Percentiles rank a stretch among this genome's conserved stretches.
phyloP scores from a whole-genome alignment of 2,888 invertebrate genomes.

The Petrophora chlorosata region DNA sequence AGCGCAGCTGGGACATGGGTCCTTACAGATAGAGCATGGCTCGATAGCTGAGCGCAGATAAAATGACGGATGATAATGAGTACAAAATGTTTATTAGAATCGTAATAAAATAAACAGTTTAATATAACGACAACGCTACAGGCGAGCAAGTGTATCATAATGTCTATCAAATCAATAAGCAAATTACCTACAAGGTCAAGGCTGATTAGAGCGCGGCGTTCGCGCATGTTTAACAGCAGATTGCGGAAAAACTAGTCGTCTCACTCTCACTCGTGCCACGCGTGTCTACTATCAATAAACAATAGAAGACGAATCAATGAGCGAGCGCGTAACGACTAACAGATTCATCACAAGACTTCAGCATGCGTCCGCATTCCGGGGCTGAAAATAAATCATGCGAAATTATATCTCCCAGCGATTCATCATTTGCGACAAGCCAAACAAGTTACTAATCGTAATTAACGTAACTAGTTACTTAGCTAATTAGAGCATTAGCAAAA shows the following conservation, averaged over 20 bases:
- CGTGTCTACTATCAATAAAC: conserved; percentile 36
- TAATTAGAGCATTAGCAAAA: conserved; percentile 15
- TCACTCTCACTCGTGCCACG: conserved; percentile 53
- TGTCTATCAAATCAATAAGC: conserved; percentile 45
- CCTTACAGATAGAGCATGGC: no score
- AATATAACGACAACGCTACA: conserved; percentile 1
- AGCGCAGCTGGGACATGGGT: no score
- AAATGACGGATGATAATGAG: no score
- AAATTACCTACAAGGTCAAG: conserved; percentile 74
- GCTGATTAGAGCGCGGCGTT: conserved; percentile 60
- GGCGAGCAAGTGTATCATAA: conserved; percentile 9
- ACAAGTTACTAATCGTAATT: conserved; percentile 39
- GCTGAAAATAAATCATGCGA: conserved; percentile 73
- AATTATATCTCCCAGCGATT: conserved; percentile 52
- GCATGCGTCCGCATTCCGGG: conserved; percentile 66
- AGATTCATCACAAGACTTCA: conserved; percentile 66
- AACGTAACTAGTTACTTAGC: conserved; percentile 30
- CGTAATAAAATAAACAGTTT: no score
- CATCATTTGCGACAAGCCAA: conserved; percentile 43
- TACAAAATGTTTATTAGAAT: no score
- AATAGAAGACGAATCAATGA: conserved; percentile 47
- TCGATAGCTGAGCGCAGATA: no score
- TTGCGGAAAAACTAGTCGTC: conserved; percentile 45
- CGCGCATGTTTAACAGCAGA: conserved; percentile 42
- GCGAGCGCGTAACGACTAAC: conserved; percentile 37